phyloP scores from a whole-genome alignment of 2,888 invertebrate species.

The Ormyrus pomaceus region DNA sequence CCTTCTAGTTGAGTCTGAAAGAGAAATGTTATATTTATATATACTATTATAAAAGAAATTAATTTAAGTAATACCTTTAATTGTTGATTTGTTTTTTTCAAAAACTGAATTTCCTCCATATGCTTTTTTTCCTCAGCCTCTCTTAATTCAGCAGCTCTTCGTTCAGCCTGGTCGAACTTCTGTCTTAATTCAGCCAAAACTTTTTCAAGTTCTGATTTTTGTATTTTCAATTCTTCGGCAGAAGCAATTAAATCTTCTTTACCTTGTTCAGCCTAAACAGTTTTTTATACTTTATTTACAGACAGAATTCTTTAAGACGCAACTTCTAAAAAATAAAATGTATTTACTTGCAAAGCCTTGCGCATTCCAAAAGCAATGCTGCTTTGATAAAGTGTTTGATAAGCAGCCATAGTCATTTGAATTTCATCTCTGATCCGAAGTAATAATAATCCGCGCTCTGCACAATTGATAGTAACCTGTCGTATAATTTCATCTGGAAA shows the following conservation, averaged over 20 bases:
- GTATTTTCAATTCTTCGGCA: conserved; percentile 83
- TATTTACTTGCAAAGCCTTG: conserved; percentile 90
- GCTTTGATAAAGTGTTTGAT: conserved; percentile 97
- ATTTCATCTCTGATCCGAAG: conserved; percentile 96
- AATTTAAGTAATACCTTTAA: conserved; percentile 81
- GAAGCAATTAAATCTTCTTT: conserved; percentile 88
- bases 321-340: background rate
- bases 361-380: conserved; percentile 98
- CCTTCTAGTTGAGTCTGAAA: conserved; percentile 93
- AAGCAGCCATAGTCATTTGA: conserved; percentile 96
- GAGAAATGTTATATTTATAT: conserved; percentile 56
- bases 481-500: conserved; percentile 87
- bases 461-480: conserved; percentile 98
- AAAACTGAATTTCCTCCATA: conserved; percentile 92
- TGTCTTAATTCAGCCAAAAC: conserved; percentile 80
- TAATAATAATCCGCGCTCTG: conserved; percentile 95
- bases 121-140: conserved; percentile 95
- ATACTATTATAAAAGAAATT: conserved; percentile 12
- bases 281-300: background rate
- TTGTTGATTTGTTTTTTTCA: conserved; percentile 96
- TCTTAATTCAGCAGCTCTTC: conserved; percentile 87
- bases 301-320: background rate
- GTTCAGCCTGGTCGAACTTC: conserved; percentile 89
- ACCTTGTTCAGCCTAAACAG: conserved; percentile 86
- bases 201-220: conserved; percentile 79